These are phyloP conservation scores for Archips crataeganus DNA, from an alignment of 2,888 invertebrate species.

Conservation along the genomic window DNA sequence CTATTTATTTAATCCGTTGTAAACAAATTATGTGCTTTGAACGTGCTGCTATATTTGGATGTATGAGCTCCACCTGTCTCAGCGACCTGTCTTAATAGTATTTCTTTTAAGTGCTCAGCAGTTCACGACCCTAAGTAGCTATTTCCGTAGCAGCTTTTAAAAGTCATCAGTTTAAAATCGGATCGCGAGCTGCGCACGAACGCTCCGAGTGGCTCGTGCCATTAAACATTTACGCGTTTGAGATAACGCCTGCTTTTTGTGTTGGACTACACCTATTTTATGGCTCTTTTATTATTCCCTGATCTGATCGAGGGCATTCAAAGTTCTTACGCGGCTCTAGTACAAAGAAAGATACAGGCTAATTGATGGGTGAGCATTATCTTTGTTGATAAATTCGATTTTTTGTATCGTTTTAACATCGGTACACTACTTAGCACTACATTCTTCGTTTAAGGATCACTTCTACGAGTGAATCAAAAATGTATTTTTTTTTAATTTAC, in stretches of 20 bases:
- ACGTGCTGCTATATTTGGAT: conserved; percentile 4
- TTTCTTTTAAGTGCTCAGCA: conserved; percentile 67
- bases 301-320: conserved; percentile 68
- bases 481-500: neutral
- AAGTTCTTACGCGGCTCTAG: conserved; percentile 66
- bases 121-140: conserved; percentile 72
- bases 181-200: conserved; percentile 68
- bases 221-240: conserved; percentile 79
- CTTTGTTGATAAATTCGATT: conserved; percentile 18
- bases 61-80: conserved; percentile 27
- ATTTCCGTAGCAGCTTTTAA: conserved; percentile 74
- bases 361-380: conserved; percentile 24
- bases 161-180: conserved; percentile 82
- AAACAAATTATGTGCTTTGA: conserved; percentile 13
- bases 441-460: neutral
- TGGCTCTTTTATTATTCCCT: conserved; percentile 75
- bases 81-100: conserved; percentile 50
- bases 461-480: neutral
- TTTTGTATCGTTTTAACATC: neutral
- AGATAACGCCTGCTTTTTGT: conserved; percentile 80
- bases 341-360: conserved; percentile 60
- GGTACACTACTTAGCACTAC: neutral
- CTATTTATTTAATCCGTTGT: neutral
- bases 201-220: conserved; percentile 64
- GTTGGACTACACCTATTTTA: conserved; percentile 74